phyloP scores from a whole-genome alignment of 2,113 vertebrate species.

The Lepus timidus region DNA sequence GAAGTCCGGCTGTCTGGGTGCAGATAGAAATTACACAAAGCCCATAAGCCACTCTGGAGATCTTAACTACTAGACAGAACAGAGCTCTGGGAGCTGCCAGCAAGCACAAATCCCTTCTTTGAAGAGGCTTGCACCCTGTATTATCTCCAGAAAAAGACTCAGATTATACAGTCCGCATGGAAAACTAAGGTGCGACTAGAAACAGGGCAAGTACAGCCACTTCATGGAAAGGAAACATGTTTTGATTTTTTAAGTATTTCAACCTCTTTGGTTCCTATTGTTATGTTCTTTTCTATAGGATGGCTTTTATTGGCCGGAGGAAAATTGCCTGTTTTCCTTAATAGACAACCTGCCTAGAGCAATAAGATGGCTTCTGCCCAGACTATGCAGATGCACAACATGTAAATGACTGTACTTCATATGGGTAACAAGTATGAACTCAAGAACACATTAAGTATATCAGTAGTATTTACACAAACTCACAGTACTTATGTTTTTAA shows the following conservation, averaged over 20 bases:
- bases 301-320: background rate
- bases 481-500: background rate
- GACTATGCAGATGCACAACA: background rate
- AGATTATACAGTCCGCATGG: conserved; percentile 67
- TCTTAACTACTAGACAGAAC: conserved; percentile 82
- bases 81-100: conserved; percentile 76
- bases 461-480: background rate
- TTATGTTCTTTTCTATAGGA: conserved; percentile 8
- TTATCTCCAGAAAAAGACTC: conserved; percentile 72
- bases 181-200: conserved; percentile 65
- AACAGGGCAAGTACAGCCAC: conserved; percentile 23
- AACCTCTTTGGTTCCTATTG: conserved; percentile 46
- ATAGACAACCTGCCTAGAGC: background rate
- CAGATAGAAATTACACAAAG: conserved; percentile 87
- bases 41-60: conserved; percentile 83
- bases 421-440: background rate
- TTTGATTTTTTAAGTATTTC: conserved; percentile 70
- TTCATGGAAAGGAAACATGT: conserved; percentile 41
- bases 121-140: conserved; percentile 70
- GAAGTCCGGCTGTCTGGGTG: conserved; percentile 85
- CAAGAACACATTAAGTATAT: background rate
- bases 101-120: conserved; percentile 78
- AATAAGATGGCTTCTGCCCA: background rate
- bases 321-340: conserved; percentile 54
- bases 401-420: background rate